These are phyloP conservation scores for Phrynocephalus guinanensis DNA, from an alignment of 2,797 vertebrate genomes.

Conservation along the genomic window DNA sequence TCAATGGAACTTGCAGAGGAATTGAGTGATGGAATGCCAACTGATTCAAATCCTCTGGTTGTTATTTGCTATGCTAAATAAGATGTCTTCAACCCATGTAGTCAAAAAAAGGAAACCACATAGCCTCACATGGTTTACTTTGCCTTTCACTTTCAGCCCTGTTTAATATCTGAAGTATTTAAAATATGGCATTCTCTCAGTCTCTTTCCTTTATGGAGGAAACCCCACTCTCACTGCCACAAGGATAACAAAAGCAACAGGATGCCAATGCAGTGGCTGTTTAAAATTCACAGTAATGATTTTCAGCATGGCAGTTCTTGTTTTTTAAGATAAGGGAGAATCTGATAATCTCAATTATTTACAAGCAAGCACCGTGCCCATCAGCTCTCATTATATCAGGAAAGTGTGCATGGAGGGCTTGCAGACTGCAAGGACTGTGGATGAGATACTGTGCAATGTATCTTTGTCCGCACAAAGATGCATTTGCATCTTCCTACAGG, in stretches of 20 bases:
- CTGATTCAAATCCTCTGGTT: too few relatives aligned
- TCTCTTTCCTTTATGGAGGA: not conserved
- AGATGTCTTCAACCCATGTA: not conserved
- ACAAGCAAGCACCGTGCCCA: not conserved
- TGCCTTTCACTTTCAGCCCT: not conserved
- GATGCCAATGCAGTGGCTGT: not conserved
- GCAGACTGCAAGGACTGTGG: not conserved
- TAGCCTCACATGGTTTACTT: not conserved
- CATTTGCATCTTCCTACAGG: not conserved
- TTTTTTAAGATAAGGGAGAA: not conserved
- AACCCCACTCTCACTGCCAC: not conserved
- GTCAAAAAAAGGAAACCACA: not conserved
- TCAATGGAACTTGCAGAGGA: too few relatives aligned
- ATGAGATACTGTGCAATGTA: not conserved
- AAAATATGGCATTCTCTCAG: not conserved
- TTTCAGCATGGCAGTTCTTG: not conserved
- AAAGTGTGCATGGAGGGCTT: not conserved
- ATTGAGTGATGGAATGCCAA: too few relatives aligned
- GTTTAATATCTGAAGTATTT: not conserved
- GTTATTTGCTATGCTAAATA: too few relatives aligned
- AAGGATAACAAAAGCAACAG: not conserved
- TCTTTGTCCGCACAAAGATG: not conserved
- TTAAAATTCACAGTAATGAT: not conserved
- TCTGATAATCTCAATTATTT: conserved; percentile 5
- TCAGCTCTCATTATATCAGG: not conserved